Base-by-base conservation (phyloP, 2,888 invertebrate species). In the Lobophora halterata region DNA sequence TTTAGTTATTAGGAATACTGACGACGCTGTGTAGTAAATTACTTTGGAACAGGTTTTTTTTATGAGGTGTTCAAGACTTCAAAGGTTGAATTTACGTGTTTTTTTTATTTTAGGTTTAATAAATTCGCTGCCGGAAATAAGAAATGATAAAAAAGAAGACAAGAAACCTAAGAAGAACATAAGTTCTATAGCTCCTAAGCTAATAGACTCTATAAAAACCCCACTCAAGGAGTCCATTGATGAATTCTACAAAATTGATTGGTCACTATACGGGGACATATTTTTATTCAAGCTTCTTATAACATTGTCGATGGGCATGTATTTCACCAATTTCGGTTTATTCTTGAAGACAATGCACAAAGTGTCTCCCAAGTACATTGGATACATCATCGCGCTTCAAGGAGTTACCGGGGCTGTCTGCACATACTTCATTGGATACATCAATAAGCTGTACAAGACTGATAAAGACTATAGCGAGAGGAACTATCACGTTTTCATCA, bases 361-460 rank as follows among this genome's bases (percentile, higher is more conserved):
- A 2, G 58, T 89, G n/a, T 72, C 87, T 5, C 85, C 87, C 1
- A 77, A 77, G 42, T 61, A 75, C 43, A 65, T 88, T n/a, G 90
- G 90, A 0, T 90, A 90, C 47, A 82, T 86, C 2, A 83, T 89
- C 33, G 87, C 89, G 1, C 79, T 88, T 24, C 83, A 89, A 53
- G 88, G 87, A 35, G 62, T 77, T 1, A 59, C 86, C 1, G 82
- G 86, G 3, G 74, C 87, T 1, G 36, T 79, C 5, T 74, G 83
- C 9, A 83, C 86, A 25, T 79, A 88, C 40, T 75, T 75, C 12
- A 70, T 88, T 20, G 74, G 76, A 11, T 65, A 71, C 42, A 69
- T 89, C 5, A 85, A 77, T 28, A 65, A 61, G 21, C 67, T 83
- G 19, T 89, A 89, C 49, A 67, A 64, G 42, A 58, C 74, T 18